Percentiles rank a stretch among this genome's conserved stretches.
Conservation (phyloP, 2,113 vertebrate genomes). For the Platycercus adscitus region DNA sequence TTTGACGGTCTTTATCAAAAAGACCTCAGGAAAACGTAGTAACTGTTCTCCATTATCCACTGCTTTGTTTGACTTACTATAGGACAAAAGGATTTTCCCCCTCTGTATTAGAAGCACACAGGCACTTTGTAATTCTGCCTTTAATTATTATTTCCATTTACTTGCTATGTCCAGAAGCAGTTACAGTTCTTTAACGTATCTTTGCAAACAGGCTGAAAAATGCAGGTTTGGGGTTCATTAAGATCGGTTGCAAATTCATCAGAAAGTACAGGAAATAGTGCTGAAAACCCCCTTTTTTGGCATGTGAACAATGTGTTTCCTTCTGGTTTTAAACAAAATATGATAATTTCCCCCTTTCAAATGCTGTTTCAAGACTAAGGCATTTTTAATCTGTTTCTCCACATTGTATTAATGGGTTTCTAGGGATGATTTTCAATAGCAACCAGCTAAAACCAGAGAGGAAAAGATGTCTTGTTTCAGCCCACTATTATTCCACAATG, state of each 20-base stretch:
- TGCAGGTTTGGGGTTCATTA: neutral
- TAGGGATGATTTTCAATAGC: neutral
- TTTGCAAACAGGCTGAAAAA: neutral
- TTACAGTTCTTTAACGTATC: neutral
- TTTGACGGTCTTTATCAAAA: conserved; percentile 40
- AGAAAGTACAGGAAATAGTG: neutral
- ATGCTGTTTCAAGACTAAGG: neutral
- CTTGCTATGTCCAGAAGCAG: neutral
- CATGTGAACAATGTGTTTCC: neutral
- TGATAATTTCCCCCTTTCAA: neutral
- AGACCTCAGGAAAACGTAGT: conserved; percentile 27
- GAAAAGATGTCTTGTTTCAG: neutral
- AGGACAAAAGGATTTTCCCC: neutral
- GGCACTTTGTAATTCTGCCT: neutral
- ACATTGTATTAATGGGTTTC: neutral
- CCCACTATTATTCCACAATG: neutral
- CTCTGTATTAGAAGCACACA: neutral
- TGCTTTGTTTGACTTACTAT: neutral
- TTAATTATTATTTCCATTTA: neutral
- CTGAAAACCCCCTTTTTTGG: neutral
- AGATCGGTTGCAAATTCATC: neutral
- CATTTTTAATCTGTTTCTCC: neutral
- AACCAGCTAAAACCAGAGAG: neutral
- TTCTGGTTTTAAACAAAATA: neutral
- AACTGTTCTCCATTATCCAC: neutral